phyloP scores from a whole-genome alignment of 1,140 invertebrate genomes.

The roundworm (Caenorhabditis elegans) region WBcel235 BX284602.5:4952001-4952500 shows the following conservation, averaged over 20 bases:
- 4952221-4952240: background rate
- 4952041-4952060: background rate
- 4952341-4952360: background rate
- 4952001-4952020: background rate
- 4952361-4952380: background rate
- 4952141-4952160: background rate
- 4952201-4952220: slow-evolving; percentile 19
- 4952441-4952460: background rate
- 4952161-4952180: background rate
- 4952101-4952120: slow-evolving; percentile 13
- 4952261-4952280: no score
- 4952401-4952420: background rate
- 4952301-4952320: background rate
- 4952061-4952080: background rate
- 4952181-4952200: background rate
- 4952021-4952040: no score
- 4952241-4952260: background rate
- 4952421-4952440: background rate
- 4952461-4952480: background rate
- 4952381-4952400: background rate
- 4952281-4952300: background rate
- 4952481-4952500: slow-evolving; percentile 23
- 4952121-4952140: slow-evolving; percentile 2
- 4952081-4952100: background rate
- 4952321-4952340: background rate